Evolutionary conservation across 2,797 vertebrate species (phyloP), one percentile per base, ranked within the genome.

Genomic region (Acanthopagrus latus): DNA sequence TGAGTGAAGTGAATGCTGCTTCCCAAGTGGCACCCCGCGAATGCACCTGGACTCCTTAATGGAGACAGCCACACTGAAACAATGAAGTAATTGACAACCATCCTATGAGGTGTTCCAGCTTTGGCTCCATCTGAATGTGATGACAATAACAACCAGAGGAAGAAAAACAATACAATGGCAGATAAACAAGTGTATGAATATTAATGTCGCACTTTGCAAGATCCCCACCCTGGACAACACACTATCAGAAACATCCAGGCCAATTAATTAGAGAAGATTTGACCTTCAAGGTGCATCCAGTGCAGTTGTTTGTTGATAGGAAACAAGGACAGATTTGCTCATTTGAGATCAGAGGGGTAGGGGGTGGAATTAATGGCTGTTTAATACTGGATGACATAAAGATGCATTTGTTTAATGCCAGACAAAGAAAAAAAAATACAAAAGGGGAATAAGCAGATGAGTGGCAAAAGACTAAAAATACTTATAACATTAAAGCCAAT

Each of bases 211-310:
- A 90, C 85, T 92, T 90, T 89, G 85, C 69, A 74, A 86, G 72
- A 88, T 88, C 83, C 85, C 76, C 84, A 74, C 76, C 78, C 81
- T 75, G 79, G 89, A 63, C 74, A 92, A 90, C 78, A 90, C 78
- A 86, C 74, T 66, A 86, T 86, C 80, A 87, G 82, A 91, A 92
- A 87, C 69, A 87, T 76, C 74, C 78, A 80, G 83, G 76, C 76
- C 85, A 92, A 92, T 92, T 94, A 92, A 90, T 90, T 90, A 89
- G 80, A 86, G 71, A 82, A 81, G 82, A 89, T 92, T 91, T 94
- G 92, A 94, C 94, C 93, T 94, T 94, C 91, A 93, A 85, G 85
- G 87, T 92, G 83, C 78, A 83, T 77, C 81, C 81, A 89, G 75
- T 88, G 84, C 79, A 82, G 84, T 88, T 89, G 90, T 90, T 92